Percentiles rank a stretch among this genome's conserved stretches.
Conservation (phyloP, 2,888 invertebrate genomes). For the Hemithea aestivaria region DNA sequence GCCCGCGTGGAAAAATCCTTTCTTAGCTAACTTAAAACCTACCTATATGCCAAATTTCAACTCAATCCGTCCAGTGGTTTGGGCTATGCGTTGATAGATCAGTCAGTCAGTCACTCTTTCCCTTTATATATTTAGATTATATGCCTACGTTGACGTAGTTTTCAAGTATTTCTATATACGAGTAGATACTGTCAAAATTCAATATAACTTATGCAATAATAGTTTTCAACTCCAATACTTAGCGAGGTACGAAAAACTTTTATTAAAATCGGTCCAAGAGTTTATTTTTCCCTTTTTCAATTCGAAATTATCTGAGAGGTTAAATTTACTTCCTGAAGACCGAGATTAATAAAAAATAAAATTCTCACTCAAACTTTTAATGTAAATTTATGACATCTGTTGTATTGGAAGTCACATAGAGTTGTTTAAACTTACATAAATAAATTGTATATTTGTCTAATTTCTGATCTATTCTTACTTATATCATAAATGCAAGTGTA, state of each 20-base stretch:
- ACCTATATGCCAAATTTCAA: too few species aligned
- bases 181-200: neutral
- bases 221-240: slow-evolving; percentile 7
- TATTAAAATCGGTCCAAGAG: slow-evolving; percentile 27
- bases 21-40: too few species aligned
- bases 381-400: slow-evolving; percentile 19
- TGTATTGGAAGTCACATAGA: neutral
- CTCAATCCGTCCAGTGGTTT: too few species aligned
- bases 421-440: slow-evolving; percentile 1
- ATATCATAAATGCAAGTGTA: too few species aligned
- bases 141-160: too few species aligned
- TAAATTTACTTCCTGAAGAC: slow-evolving; percentile 6
- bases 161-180: too few species aligned
- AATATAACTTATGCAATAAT: slow-evolving; percentile 9
- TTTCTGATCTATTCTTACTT: too few species aligned
- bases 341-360: slow-evolving; percentile 18
- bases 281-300: slow-evolving; percentile 16
- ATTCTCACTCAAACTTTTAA: slow-evolving; percentile 21
- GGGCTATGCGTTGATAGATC: too few species aligned
- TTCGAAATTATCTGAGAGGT: slow-evolving; percentile 13
- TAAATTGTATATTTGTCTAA: too few species aligned
- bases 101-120: too few species aligned
- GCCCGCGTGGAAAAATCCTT: too few species aligned
- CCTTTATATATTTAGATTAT: too few species aligned
- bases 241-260: slow-evolving; percentile 19